Percentiles rank a stretch among this genome's conserved stretches.
Evolutionary conservation across 2,113 vertebrate species (phyloP).

Genomic region (Phyllostomus discolor): DNA sequence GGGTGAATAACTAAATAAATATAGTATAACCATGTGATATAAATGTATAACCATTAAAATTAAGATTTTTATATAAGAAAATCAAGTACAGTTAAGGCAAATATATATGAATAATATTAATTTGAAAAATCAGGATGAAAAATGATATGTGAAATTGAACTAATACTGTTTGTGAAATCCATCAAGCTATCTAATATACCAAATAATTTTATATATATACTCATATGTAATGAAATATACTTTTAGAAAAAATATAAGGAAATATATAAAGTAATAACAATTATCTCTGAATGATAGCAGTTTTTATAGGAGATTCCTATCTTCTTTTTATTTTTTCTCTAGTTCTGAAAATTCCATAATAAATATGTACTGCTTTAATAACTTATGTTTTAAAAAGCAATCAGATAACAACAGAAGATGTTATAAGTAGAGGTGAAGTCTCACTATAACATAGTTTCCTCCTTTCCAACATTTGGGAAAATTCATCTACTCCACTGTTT

Average conservation of each 20-base stretch:
- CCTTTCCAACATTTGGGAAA: background rate
- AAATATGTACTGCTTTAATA: background rate
- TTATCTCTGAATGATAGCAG: background rate
- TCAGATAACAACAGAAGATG: background rate
- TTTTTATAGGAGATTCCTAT: background rate
- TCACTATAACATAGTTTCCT: background rate
- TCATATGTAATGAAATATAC: background rate
- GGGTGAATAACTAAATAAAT: background rate
- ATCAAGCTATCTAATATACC: background rate
- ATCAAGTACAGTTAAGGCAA: background rate
- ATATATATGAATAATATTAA: background rate
- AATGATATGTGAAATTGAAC: background rate
- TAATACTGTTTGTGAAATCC: background rate
- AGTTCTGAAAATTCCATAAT: background rate
- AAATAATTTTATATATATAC: background rate
- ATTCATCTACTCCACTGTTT: background rate
- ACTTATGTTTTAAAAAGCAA: background rate
- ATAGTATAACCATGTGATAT: background rate
- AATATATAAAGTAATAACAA: background rate
- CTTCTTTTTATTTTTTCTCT: background rate
- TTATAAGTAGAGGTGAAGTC: background rate
- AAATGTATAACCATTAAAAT: background rate
- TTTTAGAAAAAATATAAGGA: background rate
- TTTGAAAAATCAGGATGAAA: background rate
- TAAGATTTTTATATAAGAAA: background rate